phyloP scores from a whole-genome alignment of 2,797 vertebrate species.

The Psittacula echo region DNA sequence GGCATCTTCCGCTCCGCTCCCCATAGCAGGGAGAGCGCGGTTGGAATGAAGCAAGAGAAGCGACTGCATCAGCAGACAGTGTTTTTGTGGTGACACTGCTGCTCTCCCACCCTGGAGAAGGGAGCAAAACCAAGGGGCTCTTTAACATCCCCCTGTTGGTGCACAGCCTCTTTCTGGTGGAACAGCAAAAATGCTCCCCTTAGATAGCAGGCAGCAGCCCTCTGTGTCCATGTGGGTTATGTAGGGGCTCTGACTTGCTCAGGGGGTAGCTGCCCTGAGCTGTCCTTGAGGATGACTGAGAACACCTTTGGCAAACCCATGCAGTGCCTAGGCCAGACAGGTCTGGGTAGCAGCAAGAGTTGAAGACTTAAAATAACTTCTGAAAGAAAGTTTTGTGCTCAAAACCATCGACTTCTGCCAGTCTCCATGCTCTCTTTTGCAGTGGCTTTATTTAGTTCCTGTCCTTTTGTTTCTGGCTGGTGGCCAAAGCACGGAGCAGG shows the following conservation, averaged over 20 bases:
- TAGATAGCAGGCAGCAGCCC: neutral
- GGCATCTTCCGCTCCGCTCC: neutral
- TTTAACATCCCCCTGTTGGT: neutral
- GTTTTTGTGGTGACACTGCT: neutral
- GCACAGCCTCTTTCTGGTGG: neutral
- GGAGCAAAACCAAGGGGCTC: neutral
- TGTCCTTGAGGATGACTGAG: neutral
- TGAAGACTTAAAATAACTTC: neutral
- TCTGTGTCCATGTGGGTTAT: rapidly evolving
- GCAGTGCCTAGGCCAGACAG: neutral
- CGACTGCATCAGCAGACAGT: rapidly evolving
- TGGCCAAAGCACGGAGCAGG: neutral
- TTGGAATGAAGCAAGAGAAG: neutral
- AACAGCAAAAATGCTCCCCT: neutral
- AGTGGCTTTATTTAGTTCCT: neutral
- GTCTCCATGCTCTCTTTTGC: neutral
- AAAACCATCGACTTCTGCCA: neutral
- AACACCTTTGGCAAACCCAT: neutral
- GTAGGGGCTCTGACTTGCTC: neutral
- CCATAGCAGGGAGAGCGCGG: neutral
- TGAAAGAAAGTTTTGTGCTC: neutral
- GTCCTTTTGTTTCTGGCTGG: neutral
- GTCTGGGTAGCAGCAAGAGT: neutral
- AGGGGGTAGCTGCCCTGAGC: neutral
- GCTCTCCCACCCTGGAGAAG: neutral